Conservation (phyloP, 2,888 invertebrate genomes). For the Scaptomyza polygonia region DNA sequence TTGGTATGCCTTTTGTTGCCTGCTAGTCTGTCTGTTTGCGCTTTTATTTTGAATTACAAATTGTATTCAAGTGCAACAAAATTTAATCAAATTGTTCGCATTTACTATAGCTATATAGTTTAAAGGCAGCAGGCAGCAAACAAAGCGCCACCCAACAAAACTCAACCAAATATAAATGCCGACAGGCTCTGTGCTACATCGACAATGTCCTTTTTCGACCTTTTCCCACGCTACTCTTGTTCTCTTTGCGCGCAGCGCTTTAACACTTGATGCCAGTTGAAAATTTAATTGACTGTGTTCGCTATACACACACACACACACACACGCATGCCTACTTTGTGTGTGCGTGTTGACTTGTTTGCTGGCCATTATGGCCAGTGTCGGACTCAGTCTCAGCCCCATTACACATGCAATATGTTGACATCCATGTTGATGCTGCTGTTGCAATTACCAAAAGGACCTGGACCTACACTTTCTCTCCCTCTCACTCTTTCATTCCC, state of each 20-base stretch:
- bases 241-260: slow-evolving; percentile 45
- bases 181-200: slow-evolving; percentile 22
- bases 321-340: slow-evolving; percentile 23
- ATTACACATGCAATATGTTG: slow-evolving; percentile 13
- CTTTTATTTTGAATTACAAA: slow-evolving; percentile 79
- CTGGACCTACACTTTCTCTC: slow-evolving; percentile 3
- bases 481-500: background rate
- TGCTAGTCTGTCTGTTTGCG: slow-evolving; percentile 20
- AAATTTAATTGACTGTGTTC: slow-evolving; percentile 76
- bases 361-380: slow-evolving; percentile 55
- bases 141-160: slow-evolving; percentile 17
- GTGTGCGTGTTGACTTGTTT: slow-evolving; percentile 46
- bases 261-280: slow-evolving; percentile 67
- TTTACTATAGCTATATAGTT: slow-evolving; percentile 24
- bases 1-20: slow-evolving; percentile 74
- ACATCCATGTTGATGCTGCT: slow-evolving; percentile 51
- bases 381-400: slow-evolving; percentile 11
- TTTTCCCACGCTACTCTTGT: background rate
- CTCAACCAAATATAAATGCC: slow-evolving; percentile 47
- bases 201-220: background rate
- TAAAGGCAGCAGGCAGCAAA: slow-evolving; percentile 33
- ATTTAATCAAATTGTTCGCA: slow-evolving; percentile 67
- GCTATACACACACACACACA: slow-evolving; percentile 23
- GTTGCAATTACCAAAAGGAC: slow-evolving; percentile 54
- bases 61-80: slow-evolving; percentile 63